Base-by-base conservation (phyloP, 2,888 invertebrate species). In the Agrochola circellaris region DNA sequence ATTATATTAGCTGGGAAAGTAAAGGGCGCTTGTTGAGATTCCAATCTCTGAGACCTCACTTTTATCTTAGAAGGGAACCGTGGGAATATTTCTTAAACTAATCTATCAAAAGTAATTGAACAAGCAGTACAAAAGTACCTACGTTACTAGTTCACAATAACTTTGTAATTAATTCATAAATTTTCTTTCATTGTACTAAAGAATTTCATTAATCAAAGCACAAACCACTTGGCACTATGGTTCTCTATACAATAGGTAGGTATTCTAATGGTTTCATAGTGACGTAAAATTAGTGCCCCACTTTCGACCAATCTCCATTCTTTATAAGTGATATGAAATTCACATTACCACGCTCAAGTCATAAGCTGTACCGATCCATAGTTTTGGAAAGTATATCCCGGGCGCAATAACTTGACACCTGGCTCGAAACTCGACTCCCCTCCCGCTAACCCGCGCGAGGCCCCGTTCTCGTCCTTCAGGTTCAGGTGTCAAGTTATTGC, bases 261-360 rank as follows among this genome's bases (percentile, higher is more conserved):
- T 69, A 67, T 65, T 71, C 30, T 72, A 73, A 79, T 76, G 72
- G 71, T 78, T 82, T 79, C 75, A 79, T 75, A 75, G 71, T 79
- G 58, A 80, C 73, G 76, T 77, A 73, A 83, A 85, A 78, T 70
- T 69, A 34, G 65, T 75, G 69, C 20, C 70, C 76, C 34, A 87
- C 87, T 87, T 87, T 84, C 83, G 60, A 72, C 56, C 79, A 77
- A 30, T 78, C 83, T 82, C 61, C 23, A 79, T 79, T 70, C 34
- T 62, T 77, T 80, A 75, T 68, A 68, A 80, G 34, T 73, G 60
- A 86, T 81, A 87, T 77, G 77, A 85, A 85, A 85, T 85, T 80
- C 79, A 74, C 54, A 79, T 73, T 70, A 60, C 45, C 42, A 4
- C 13, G 8, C 8, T 13, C 20, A 67, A 64, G 54, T 62, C 51